Conservation (phyloP, 1,140 invertebrate genomes). For the Ceratosolen solmsi region DNA sequence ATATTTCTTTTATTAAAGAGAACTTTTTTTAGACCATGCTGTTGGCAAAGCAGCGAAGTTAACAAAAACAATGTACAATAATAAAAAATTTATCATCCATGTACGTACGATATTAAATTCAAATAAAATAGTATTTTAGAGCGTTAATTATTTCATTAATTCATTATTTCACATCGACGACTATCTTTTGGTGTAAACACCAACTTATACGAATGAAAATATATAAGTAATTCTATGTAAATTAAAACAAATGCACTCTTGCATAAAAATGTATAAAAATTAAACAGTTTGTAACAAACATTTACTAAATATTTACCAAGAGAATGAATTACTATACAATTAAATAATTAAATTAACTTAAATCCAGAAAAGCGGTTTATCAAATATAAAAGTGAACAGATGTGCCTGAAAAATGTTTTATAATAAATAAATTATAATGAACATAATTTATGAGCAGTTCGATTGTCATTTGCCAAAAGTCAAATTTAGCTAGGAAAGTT, state of each 20-base stretch:
- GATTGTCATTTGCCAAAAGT: slow-evolving; percentile 49
- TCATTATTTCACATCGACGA: too few relatives aligned
- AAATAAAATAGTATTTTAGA: slow-evolving; percentile 6
- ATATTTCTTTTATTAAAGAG: slow-evolving; percentile 31
- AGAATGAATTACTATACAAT: too few relatives aligned
- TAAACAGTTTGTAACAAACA: too few relatives aligned
- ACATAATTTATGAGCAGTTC: slow-evolving; percentile 31
- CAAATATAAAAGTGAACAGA: not conserved
- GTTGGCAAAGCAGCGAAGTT: slow-evolving; percentile 52
- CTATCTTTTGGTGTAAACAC: slow-evolving; percentile 10
- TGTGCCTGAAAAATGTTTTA: not conserved
- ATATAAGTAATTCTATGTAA: not conserved
- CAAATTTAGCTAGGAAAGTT: slow-evolving; percentile 45
- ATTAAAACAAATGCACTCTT: slow-evolving; percentile 31
- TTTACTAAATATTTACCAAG: too few relatives aligned
- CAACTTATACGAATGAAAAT: slow-evolving; percentile 31
- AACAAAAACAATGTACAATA: slow-evolving; percentile 35
- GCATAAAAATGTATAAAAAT: slow-evolving; percentile 34
- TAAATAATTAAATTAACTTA: not conserved
- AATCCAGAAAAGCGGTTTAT: slow-evolving; percentile 1
- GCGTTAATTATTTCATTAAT: not conserved
- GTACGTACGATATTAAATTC: not conserved
- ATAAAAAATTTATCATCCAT: slow-evolving; percentile 25
- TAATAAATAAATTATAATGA: slow-evolving; percentile 25
- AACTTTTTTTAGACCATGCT: slow-evolving; percentile 46